phyloP scores from a whole-genome alignment of 2,797 vertebrate genomes.

The Oryzias dopingdopingensis region DNA sequence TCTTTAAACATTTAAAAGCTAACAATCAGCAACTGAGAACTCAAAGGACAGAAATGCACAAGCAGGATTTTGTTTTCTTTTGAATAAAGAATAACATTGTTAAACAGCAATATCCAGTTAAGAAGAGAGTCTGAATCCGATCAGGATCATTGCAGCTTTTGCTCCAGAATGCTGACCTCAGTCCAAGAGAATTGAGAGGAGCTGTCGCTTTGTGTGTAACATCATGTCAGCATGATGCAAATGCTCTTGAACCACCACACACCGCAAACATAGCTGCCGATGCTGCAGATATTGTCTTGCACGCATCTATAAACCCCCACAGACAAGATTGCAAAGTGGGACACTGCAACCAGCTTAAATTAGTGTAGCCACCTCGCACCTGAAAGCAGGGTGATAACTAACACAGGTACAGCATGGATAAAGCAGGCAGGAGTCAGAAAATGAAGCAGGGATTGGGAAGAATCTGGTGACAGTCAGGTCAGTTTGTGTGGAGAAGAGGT shows the following conservation, averaged over 20 bases:
- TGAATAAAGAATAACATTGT: constrained; percentile 31
- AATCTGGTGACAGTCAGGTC: constrained; percentile 45
- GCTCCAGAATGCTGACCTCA: constrained; percentile 40
- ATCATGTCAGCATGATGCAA: constrained; percentile 31
- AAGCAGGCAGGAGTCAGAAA: constrained; percentile 4
- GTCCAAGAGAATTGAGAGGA: constrained; percentile 23
- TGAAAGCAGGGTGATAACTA: constrained; percentile 16
- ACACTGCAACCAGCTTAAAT: constrained; percentile 16
- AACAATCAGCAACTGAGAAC: neutral
- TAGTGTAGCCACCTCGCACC: constrained; percentile 15
- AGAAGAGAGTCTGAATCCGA: constrained; percentile 36
- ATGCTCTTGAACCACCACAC: constrained; percentile 9
- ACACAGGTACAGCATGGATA: constrained; percentile 8
- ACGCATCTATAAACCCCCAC: neutral
- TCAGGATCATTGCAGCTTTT: constrained; percentile 14
- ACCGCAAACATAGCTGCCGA: constrained; percentile 26
- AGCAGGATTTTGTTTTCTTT: constrained; percentile 10
- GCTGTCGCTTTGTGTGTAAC: constrained; percentile 6
- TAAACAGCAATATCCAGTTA: constrained; percentile 12
- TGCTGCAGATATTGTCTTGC: constrained; percentile 4
- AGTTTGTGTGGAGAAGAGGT: constrained; percentile 33
- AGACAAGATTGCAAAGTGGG: neutral
- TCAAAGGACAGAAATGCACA: constrained; percentile 5
- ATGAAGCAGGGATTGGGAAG: constrained; percentile 8
- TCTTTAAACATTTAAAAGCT: constrained; percentile 10